Evolutionary conservation across 2,888 invertebrate species (phyloP).

Genomic region (Odontocerum albicorne): DNA sequence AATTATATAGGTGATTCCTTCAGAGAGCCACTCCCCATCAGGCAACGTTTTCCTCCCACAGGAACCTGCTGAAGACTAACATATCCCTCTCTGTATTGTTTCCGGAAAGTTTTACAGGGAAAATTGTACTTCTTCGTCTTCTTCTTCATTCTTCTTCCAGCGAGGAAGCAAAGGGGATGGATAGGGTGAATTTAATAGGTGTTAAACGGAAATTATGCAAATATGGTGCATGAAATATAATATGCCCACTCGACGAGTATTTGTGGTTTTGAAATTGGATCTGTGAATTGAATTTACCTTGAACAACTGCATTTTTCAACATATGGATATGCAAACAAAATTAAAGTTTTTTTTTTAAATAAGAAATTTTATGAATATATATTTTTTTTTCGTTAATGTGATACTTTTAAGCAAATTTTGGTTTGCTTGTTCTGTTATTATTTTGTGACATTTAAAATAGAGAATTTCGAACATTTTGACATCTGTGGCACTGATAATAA

Average conservation of each 20-base stretch:
- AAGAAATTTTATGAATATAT: too few species aligned
- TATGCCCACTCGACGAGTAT: background rate
- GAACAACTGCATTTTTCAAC: too few species aligned
- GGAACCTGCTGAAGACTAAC: conserved; percentile 25
- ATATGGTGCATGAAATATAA: conserved; percentile 32
- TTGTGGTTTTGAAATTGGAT: background rate
- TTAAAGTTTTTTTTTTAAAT: too few species aligned
- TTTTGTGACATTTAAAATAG: too few species aligned
- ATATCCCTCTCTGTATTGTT: conserved; percentile 32
- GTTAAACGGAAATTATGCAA: conserved; percentile 37
- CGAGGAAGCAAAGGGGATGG: conserved; percentile 3
- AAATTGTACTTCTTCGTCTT: conserved; percentile 27
- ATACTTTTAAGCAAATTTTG: too few species aligned
- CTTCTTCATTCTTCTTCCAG: conserved; percentile 25
- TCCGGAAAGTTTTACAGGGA: conserved; percentile 26
- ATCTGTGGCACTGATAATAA: too few species aligned
- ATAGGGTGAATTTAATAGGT: conserved; percentile 35
- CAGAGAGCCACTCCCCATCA: conserved; percentile 3
- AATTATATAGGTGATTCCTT: conserved; percentile 32
- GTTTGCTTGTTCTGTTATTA: too few species aligned
- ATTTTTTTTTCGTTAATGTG: too few species aligned
- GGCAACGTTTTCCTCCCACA: too few species aligned
- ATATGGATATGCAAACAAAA: too few species aligned
- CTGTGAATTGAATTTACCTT: too few species aligned
- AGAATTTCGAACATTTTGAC: too few species aligned